Evolutionary conservation across 2,888 invertebrate genomes (phyloP), one percentile per base, ranked within the genome.

Genomic region (Volucella zonaria): DNA sequence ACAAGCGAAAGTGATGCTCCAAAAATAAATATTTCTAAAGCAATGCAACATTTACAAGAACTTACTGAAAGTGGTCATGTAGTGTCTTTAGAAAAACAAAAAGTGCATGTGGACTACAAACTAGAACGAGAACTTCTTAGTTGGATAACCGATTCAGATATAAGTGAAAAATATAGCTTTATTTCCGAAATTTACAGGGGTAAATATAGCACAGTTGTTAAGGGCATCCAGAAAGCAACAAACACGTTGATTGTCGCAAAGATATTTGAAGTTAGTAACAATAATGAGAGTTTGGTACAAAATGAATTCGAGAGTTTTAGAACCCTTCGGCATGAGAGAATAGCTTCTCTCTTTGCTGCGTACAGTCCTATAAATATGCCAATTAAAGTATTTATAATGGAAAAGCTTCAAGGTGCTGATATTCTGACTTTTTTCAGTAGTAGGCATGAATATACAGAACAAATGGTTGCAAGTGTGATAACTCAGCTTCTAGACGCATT

Each of bases 401-500:
- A 97, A 89, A 96, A 96, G 90, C 93, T 97, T 0, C 97, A 97
- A 90, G 99, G 99, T 1, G 96, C 98, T 15, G 97, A 98, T 89
- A 94, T 99, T 49, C 93, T 99, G 4, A 96, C 97, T 0, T 98
- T 97, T 91, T 93, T 98, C 74, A 95, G 97, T 0, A 96, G 96
- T 88, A 94, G 96, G 66, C 97, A 98, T 90, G 96, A 97, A 88
- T 99, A 98, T 92, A 95, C 95, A 0, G 99, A 99, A 91, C 97
- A 98, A 92, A 95, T 96, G 92, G 97, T 99, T 0, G 96, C 97
- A 0, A 95, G 95, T 1, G 95, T 98, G 31, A 94, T 98, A 52
- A 94, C 95, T 2, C 99, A 99, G 93, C 92, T 97, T 0, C 92
- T 98, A 75, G 97, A 98, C 89, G 98, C 95, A 0, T 92, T 99